These are phyloP conservation scores for Bradypodion ventrale DNA, from an alignment of 2,797 vertebrate species.

Conservation along the genomic window DNA sequence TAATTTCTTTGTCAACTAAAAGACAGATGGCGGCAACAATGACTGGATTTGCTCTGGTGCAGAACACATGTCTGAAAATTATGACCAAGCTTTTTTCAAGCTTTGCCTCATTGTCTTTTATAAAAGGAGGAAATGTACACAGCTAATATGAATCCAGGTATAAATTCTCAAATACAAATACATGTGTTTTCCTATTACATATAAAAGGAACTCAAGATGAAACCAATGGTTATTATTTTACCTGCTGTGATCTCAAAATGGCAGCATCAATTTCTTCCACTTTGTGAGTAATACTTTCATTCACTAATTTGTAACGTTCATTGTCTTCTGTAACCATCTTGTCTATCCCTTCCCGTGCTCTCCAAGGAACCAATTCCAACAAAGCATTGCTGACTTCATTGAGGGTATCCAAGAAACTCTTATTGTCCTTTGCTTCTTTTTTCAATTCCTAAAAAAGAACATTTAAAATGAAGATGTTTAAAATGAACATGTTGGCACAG, in stretches of 20 bases:
- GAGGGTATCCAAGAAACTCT: constrained; percentile 84
- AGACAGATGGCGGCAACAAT: constrained; percentile 53
- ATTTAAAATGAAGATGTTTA: constrained; percentile 56
- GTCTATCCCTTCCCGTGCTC: constrained; percentile 91
- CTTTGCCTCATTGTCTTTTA: constrained; percentile 30
- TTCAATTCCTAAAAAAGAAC: constrained; percentile 82
- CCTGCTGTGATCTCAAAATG: constrained; percentile 92
- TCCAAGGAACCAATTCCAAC: constrained; percentile 94
- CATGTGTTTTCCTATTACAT: background rate
- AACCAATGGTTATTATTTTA: constrained; percentile 74
- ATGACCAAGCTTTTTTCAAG: constrained; percentile 51
- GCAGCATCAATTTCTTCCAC: constrained; percentile 91
- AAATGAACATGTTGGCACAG: constrained; percentile 33
- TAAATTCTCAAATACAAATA: background rate
- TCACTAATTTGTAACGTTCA: constrained; percentile 85
- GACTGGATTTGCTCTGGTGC: constrained; percentile 46
- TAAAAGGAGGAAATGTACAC: constrained; percentile 31
- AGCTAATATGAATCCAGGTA: constrained; percentile 36
- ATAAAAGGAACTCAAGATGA: background rate
- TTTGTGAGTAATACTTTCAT: constrained; percentile 83
- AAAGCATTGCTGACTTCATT: constrained; percentile 91
- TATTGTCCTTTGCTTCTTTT: constrained; percentile 85
- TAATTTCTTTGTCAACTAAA: constrained; percentile 26
- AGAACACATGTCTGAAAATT: constrained; percentile 35
- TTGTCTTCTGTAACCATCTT: constrained; percentile 90